Evolutionary conservation across 2,888 invertebrate genomes (phyloP).

Genomic region (Anaspis maculata): DNA sequence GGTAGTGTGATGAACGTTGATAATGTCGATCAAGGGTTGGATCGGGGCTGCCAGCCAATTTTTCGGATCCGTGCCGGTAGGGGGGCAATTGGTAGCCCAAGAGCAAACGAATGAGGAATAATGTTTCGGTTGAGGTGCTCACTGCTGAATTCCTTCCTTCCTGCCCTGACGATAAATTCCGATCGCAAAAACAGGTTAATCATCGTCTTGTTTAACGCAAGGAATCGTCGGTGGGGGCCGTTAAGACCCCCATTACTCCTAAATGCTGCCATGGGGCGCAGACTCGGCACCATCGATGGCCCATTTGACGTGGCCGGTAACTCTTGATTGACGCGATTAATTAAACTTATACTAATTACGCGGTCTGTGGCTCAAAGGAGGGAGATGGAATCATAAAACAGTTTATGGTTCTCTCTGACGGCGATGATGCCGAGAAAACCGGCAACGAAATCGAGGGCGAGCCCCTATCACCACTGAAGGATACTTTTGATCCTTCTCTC

Average conservation of each 20-base stretch:
- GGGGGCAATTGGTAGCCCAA: too few species aligned
- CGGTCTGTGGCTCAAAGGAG: constrained; percentile 12
- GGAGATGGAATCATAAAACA: constrained; percentile 16
- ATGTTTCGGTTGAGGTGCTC: too few species aligned
- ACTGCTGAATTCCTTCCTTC: too few species aligned
- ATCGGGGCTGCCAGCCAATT: too few species aligned
- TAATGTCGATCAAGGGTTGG: too few species aligned
- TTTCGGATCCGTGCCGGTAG: too few species aligned
- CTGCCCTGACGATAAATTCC: constrained; percentile 6
- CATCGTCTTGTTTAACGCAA: constrained; percentile 9
- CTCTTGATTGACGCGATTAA: constrained; percentile 21
- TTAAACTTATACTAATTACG: constrained; percentile 21
- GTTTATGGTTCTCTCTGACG: constrained; percentile 12
- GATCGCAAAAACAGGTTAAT: constrained; percentile 12
- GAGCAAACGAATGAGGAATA: too few species aligned
- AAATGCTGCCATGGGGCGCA: constrained; percentile 7
- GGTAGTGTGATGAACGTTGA: too few species aligned
- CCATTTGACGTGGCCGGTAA: constrained; percentile 15
- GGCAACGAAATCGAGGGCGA: too few species aligned
- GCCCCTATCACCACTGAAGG: too few species aligned
- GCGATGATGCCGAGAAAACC: constrained; percentile 10
- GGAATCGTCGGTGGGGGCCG: constrained; percentile 1
- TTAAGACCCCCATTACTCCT: constrained; percentile 9
- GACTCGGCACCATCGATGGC: constrained; percentile 6
- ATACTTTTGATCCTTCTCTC: too few species aligned